Evolutionary conservation across 1,140 invertebrate species (phyloP), one percentile per base, ranked within the genome.

Genomic region (Drosophila nigrodunni): DNA sequence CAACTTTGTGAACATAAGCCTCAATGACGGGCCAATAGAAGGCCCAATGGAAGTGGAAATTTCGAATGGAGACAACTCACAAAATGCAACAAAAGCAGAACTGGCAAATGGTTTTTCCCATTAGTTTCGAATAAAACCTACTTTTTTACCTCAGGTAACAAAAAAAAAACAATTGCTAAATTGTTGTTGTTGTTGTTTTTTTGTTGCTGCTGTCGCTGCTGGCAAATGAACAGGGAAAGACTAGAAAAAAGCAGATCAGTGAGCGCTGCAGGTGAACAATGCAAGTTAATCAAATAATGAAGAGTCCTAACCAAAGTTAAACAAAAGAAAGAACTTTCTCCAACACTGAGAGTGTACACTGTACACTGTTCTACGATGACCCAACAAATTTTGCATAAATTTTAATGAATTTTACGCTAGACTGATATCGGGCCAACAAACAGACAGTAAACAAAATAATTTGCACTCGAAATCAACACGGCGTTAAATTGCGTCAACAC

Each of bases 231-330:
- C 62, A 41, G 60, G 43, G 44, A 47, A 11, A 25, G 11, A 21
- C 41, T 34, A 61, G 35, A 65, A 58, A 37, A 18, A 39, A 58
- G 21, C 62, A 70, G 58, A 58, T 43, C 55, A 30, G 18, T 58
- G 55, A 37, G 54, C 35, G 64, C 74, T 87, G 82, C 79, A 87
- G 60, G 77, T 78, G 78, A 81, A 85, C 86, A 89, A 90, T 89
- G 78, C 86, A 89, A 88, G 74, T 68, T 87, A 87, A 90, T 90
- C 88, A 83, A 87, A 87, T 90, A 90, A 90, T 87, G 87, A 83
- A 83, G 82, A 77, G 79, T 72, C 74, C 77, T 80, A 77, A 70
- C 78, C 74, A 49, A 66, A 72, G 44, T 52, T 55, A 64, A 71
- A 87, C 76, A 87, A 88, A 80, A 70, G 85, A 78, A 85, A 89